Percentiles rank a stretch among this genome's conserved stretches.
phyloP scores from a whole-genome alignment of 2,888 invertebrate genomes.

The Agonopterix subpropinquella region DNA sequence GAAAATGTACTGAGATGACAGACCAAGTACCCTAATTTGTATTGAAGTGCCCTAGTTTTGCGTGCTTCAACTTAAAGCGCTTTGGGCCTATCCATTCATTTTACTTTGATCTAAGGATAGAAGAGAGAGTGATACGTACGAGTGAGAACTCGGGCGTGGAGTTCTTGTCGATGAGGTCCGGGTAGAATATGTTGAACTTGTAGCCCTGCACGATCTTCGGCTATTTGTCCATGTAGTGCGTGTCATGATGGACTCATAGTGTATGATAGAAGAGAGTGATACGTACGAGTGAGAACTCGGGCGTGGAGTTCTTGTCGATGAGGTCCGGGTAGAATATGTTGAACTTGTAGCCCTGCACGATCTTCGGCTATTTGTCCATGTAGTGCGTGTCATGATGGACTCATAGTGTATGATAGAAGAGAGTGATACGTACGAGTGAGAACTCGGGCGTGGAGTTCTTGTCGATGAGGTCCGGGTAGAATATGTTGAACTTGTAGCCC shows the following conservation, averaged over 20 bases:
- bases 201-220: constrained; percentile 99
- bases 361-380: constrained; percentile 99
- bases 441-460: constrained; percentile 95
- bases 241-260: no score
- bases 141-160: constrained; percentile 95
- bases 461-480: constrained; percentile 99
- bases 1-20: no score
- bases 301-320: constrained; percentile 94
- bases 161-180: constrained; percentile 96
- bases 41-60: no score
- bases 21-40: no score
- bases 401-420: no score
- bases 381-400: no score
- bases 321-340: constrained; percentile 99
- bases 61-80: no score
- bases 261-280: not conserved
- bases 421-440: constrained; percentile 79
- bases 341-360: constrained; percentile 99
- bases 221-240: no score
- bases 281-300: constrained; percentile 91
- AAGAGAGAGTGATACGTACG: constrained; percentile 72
- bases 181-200: constrained; percentile 99
- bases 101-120: no score
- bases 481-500: constrained; percentile 99
- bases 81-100: no score